Percentiles rank a stretch among this genome's conserved stretches.
phyloP scores from a whole-genome alignment of 2,113 vertebrate genomes.

The Chloropsis cyanopogon region DNA sequence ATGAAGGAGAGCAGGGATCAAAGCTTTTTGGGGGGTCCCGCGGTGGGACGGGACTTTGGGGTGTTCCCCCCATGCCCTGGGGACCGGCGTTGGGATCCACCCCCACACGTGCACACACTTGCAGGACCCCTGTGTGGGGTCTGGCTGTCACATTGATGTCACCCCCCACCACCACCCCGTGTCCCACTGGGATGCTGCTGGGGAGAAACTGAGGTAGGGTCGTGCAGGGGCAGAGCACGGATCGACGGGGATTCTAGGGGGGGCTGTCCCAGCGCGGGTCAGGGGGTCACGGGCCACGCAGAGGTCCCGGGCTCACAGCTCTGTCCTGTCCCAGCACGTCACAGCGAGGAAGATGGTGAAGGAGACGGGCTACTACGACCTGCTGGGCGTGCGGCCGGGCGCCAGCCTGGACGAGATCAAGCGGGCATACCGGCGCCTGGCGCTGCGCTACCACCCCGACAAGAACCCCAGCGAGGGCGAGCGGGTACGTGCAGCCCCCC shows the following conservation, averaged over 20 bases:
- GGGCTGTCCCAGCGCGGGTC: too few species aligned
- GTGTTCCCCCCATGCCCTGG: too few species aligned
- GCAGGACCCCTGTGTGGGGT: background rate
- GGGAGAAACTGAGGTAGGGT: background rate
- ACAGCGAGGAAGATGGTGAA: conserved; percentile 57
- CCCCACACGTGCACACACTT: accelerated
- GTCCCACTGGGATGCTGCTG: background rate
- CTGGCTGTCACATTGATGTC: background rate
- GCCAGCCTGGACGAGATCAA: conserved; percentile 67
- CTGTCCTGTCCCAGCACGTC: background rate
- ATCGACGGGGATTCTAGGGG: accelerated
- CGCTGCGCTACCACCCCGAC: conserved; percentile 65
- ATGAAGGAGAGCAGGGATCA: background rate
- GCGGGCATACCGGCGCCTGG: conserved; percentile 59
- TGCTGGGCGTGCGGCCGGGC: conserved; percentile 58
- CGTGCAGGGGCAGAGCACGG: background rate
- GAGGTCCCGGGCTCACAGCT: too few species aligned
- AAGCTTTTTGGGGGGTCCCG: too few species aligned
- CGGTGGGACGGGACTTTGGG: background rate
- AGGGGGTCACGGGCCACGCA: accelerated
- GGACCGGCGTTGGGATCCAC: too few species aligned
- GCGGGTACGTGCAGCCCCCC: conserved; percentile 4
- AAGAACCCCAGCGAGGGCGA: conserved; percentile 70
- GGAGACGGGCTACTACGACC: conserved; percentile 65
- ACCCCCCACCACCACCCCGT: background rate